Percentiles rank a stretch among this genome's conserved stretches.
These are phyloP conservation scores for Strix uralensis DNA, from an alignment of 2,113 vertebrate species.

Conservation along the genomic window DNA sequence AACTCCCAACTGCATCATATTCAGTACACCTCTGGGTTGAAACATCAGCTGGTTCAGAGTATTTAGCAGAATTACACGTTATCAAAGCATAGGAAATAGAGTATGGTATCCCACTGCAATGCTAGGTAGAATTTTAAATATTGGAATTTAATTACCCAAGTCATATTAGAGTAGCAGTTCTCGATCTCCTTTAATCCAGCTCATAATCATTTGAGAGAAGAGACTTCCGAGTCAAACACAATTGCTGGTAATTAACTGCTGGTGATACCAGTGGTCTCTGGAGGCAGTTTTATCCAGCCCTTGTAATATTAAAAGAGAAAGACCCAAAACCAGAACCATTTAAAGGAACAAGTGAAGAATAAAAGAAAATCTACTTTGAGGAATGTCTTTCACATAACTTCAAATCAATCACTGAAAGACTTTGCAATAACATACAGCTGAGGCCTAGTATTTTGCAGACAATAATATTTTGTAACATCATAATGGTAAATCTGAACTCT, in stretches of 20 bases:
- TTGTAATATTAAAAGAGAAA: not conserved
- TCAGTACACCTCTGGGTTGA: not conserved
- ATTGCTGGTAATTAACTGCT: slow-evolving; percentile 38
- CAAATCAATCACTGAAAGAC: not conserved
- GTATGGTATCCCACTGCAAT: not conserved
- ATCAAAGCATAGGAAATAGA: not conserved
- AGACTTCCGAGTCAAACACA: not conserved
- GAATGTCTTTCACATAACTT: not conserved
- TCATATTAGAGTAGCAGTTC: not conserved
- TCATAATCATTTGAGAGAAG: slow-evolving; percentile 25
- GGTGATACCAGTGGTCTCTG: slow-evolving; percentile 12
- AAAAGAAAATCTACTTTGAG: not conserved
- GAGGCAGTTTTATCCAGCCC: not conserved
- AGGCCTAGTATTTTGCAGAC: not conserved
- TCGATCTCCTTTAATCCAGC: slow-evolving; percentile 27
- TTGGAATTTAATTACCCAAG: slow-evolving; percentile 42
- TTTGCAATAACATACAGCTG: not conserved
- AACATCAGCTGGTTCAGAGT: not conserved
- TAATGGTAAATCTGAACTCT: not conserved
- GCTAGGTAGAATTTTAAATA: slow-evolving; percentile 13
- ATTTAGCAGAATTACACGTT: not conserved
- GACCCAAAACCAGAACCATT: not conserved
- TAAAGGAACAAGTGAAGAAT: not conserved
- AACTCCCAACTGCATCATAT: not conserved
- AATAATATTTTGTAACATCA: not conserved